Base-by-base conservation (phyloP, 2,113 vertebrate genomes). In the Elephas maximus region DNA sequence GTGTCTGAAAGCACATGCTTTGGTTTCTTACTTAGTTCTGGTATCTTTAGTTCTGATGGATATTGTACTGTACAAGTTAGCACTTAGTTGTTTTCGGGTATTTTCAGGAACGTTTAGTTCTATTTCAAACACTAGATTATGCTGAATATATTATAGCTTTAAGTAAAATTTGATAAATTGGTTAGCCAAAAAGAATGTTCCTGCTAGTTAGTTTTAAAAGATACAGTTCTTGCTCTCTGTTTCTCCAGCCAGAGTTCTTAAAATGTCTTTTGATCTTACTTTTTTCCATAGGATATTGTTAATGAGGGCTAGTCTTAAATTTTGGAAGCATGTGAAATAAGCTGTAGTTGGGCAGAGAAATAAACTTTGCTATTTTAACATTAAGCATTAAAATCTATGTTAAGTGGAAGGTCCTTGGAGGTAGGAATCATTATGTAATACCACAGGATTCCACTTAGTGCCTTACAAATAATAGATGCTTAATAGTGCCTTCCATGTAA, bases 261-360 rank as follows among this genome's bases (percentile, higher is more conserved):
- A 95, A 94, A 62, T 93, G 81, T 33, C 33, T 87, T 95, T 88
- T 84, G 73, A 20, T 73, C 24, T 88, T 90, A 77, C 20, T 17
- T 90, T 97, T 94, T 94, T 82, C 51, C 81, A 14, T 88, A 93
- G 73, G 73, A 90, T 65, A 78, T 85, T 21, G 77, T 62, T 87
- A 73, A 95, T 86, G 78, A 89, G 20, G 26, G 24, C 88, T 92
- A 95, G 48, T 91, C 21, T 83, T 80, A 92, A 90, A 96, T 91
- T 92, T 96, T 90, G 88, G 71, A 91, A 86, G 28, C 81, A 79
- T 88, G 37, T 88, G 74, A 91, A 95, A 78, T 87, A 95, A 96
- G 65, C 17, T 91, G 3, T 84, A 93, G 48, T 90, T 95, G 89
- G 53, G 76, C 80, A 84, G 18, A 86, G 76, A 95, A 86, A 53